Conservation (phyloP, 2,888 invertebrate genomes). For the Entomobrya multifasciata region DNA sequence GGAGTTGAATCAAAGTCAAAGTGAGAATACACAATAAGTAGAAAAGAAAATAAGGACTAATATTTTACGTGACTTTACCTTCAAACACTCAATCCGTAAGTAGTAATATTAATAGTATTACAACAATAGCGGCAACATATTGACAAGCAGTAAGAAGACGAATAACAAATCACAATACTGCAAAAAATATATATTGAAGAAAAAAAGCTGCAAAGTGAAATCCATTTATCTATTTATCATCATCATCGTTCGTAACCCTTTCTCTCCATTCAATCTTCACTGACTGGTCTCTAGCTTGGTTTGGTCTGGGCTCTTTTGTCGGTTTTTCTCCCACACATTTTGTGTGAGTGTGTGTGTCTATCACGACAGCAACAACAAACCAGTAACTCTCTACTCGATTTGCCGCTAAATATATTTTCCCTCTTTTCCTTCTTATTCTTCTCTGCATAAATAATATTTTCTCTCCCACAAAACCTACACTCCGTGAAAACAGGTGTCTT, state of each 20-base stretch:
- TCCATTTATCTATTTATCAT: conserved; percentile 31
- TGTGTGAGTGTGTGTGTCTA: background rate
- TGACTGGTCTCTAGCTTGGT: too few species aligned
- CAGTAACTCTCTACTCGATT: background rate
- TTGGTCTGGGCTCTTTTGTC: too few species aligned
- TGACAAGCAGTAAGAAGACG: background rate
- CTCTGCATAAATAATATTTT: conserved; percentile 1
- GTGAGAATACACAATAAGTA: background rate
- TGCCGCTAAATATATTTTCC: too few species aligned
- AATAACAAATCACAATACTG: too few species aligned
- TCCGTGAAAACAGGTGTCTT: background rate
- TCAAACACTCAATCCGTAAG: conserved; percentile 8
- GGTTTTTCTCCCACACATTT: too few species aligned
- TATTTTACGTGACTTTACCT: conserved; percentile 41
- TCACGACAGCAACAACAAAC: background rate
- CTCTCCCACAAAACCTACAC: background rate
- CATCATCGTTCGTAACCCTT: background rate
- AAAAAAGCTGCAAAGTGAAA: conserved; percentile 19
- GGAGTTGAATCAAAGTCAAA: background rate
- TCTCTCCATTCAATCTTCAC: background rate
- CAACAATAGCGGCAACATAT: background rate
- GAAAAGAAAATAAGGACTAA: conserved; percentile 4
- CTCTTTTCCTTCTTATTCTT: background rate
- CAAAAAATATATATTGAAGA: too few species aligned
- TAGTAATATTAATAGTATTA: background rate